These are phyloP conservation scores for Tholera decimalis DNA, from an alignment of 2,888 invertebrate species.

Conservation along the genomic window DNA sequence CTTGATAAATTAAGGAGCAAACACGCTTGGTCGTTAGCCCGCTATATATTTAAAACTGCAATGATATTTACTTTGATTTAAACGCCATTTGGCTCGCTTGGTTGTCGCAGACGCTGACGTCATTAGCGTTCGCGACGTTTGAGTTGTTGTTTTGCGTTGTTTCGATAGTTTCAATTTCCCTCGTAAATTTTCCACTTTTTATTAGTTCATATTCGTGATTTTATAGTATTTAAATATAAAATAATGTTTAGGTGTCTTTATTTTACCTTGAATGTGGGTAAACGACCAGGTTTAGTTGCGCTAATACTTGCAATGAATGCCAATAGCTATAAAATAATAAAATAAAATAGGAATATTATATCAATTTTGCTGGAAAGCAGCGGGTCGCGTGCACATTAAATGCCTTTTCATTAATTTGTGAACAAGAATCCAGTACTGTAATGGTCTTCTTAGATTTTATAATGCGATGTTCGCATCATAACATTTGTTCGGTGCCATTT, in stretches of 20 bases:
- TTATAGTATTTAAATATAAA: too few species aligned
- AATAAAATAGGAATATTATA: constrained; percentile 14
- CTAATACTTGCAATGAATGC: constrained; percentile 4
- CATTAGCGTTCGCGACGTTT: too few species aligned
- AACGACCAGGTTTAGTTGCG: neutral
- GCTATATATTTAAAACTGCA: neutral
- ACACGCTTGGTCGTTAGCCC: constrained; percentile 3
- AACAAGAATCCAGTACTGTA: neutral
- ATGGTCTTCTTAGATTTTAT: neutral
- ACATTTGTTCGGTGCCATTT: neutral
- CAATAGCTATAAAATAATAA: constrained; percentile 18
- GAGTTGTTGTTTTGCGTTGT: too few species aligned
- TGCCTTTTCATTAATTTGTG: neutral
- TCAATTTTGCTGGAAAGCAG: constrained; percentile 8
- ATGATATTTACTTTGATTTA: too few species aligned
- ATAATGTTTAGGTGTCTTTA: neutral
- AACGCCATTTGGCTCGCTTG: too few species aligned
- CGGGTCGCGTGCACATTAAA: neutral
- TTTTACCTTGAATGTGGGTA: constrained; percentile 1
- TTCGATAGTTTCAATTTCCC: too few species aligned
- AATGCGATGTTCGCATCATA: neutral
- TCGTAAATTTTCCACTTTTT: too few species aligned
- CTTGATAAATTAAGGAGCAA: constrained; percentile 7
- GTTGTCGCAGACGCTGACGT: too few species aligned
- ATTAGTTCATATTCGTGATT: too few species aligned